Conservation (phyloP, 2,113 vertebrate species). For the Notothenia coriiceps region DNA sequence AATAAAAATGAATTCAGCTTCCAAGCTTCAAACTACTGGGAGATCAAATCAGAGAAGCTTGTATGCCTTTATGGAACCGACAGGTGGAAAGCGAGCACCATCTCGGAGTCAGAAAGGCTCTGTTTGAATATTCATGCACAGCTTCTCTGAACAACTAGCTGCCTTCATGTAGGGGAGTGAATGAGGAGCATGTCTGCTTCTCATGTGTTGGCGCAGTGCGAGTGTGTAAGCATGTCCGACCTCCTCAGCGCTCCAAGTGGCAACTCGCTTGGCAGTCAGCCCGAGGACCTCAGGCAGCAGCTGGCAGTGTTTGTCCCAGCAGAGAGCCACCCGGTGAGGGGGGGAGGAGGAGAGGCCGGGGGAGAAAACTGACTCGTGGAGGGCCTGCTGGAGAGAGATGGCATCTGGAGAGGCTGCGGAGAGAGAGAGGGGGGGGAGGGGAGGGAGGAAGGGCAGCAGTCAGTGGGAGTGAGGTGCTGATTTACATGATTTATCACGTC, state of each 20-base stretch:
- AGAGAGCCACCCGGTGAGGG: slow-evolving; percentile 88
- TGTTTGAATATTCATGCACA: slow-evolving; percentile 23
- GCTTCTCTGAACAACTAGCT: slow-evolving; percentile 26
- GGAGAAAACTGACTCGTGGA: slow-evolving; percentile 92
- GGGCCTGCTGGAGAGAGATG: slow-evolving; percentile 89
- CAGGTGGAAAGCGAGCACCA: slow-evolving; percentile 3
- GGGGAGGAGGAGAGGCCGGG: slow-evolving; percentile 87
- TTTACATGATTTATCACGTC: not conserved
- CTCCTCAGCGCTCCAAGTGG: slow-evolving; percentile 91
- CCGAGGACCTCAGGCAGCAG: slow-evolving; percentile 91
- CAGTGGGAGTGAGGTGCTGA: not conserved
- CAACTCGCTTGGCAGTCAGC: slow-evolving; percentile 90
- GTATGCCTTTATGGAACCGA: not conserved
- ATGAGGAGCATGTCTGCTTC: slow-evolving; percentile 38
- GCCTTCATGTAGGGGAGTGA: slow-evolving; percentile 34
- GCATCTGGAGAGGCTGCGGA: slow-evolving; percentile 76
- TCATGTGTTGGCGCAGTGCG: slow-evolving; percentile 26
- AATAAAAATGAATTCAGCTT: too few relatives aligned
- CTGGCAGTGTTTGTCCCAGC: slow-evolving; percentile 94
- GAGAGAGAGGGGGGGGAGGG: not conserved
- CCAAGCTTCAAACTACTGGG: too few relatives aligned
- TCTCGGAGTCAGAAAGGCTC: slow-evolving; percentile 2
- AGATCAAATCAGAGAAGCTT: not conserved
- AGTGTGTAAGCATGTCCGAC: slow-evolving; percentile 75
- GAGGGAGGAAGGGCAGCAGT: not conserved